Percentiles rank a stretch among this genome's conserved stretches.
Conservation (phyloP, 2,888 invertebrate genomes). For the Lithodes maja region DNA sequence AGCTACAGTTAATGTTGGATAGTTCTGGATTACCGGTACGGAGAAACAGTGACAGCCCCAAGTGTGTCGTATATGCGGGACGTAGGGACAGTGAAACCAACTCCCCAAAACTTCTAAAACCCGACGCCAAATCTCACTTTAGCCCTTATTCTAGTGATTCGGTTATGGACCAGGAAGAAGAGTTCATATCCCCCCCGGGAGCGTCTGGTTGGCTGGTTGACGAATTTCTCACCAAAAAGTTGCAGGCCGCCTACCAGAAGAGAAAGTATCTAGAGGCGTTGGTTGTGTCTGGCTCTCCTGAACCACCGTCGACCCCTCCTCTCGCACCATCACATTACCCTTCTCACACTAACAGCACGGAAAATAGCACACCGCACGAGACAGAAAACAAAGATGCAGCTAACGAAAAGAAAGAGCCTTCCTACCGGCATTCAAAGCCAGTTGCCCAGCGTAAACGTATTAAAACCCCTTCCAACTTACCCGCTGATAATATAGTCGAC, state of each 20-base stretch:
- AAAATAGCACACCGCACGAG: background rate
- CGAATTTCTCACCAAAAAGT: constrained; percentile 37
- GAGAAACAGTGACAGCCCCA: constrained; percentile 1
- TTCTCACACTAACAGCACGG: background rate
- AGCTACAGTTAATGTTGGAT: constrained; percentile 42
- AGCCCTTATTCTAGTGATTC: background rate
- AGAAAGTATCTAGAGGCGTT: constrained; percentile 32
- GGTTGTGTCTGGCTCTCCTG: background rate
- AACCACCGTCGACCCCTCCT: background rate
- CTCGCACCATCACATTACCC: background rate
- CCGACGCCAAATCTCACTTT: background rate
- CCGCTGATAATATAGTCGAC: background rate
- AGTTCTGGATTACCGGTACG: constrained; percentile 35
- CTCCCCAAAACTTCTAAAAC: background rate
- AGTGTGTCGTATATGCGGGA: background rate
- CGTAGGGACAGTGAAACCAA: background rate
- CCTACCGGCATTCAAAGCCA: background rate
- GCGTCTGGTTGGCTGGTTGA: constrained; percentile 41
- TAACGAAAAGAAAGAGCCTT: background rate
- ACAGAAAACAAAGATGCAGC: background rate
- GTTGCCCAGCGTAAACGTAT: background rate
- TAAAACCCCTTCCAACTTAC: background rate
- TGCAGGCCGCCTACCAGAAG: constrained; percentile 25
- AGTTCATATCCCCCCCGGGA: background rate
- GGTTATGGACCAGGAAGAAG: constrained; percentile 5